Base-by-base conservation (phyloP, 2,797 vertebrate genomes). In the Glossophaga mutica region DNA sequence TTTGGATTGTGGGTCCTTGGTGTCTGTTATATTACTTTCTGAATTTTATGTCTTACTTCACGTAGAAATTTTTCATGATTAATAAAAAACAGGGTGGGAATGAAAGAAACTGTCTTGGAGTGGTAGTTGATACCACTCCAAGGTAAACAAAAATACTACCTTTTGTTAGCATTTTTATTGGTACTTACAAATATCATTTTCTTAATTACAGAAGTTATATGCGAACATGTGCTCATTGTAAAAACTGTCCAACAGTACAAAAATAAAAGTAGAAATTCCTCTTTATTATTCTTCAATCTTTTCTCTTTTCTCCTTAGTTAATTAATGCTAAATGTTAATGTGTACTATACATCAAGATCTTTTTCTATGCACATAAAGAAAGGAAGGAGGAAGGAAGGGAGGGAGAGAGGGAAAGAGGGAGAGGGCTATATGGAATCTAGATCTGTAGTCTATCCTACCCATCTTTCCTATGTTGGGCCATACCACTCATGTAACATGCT, bases 21-120 rank as follows among this genome's bases (percentile, higher is more conserved):
- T 91, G 24, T 94, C 94, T 95, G 90, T 91, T 93, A 77, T 76
- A 94, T 95, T 96, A 94, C 88, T 94, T 90, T 94, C 84, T 91
- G 52, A 71, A 85, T 79, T 87, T 94, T 82, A 32, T 62, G 26
- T 29, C 29, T 62, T 62, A 62, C 59, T 62, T 62, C 59, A 62
- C 12, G 5, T 15, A 62, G 59, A 32, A 29, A 78, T 39, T 48
- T 88, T 79, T 96, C 42, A 37, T 39, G 34, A 94, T 94, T 91
- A 91, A 55, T 29, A 44, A 95, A 92, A 96, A 95, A 59, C 50
- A 91, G 59, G n/a, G 39, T 91, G 7, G 39, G 9, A 16, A 96
- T 77, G 85, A 76, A 94, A 90, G 57, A 70, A 84, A 91, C 89
- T 50, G 39, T 55, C 37, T 48, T 81, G 5, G 50, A 70, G 37